These are phyloP conservation scores for Fragum whitleyi DNA, from an alignment of 2,888 invertebrate genomes.

Conservation along the genomic window DNA sequence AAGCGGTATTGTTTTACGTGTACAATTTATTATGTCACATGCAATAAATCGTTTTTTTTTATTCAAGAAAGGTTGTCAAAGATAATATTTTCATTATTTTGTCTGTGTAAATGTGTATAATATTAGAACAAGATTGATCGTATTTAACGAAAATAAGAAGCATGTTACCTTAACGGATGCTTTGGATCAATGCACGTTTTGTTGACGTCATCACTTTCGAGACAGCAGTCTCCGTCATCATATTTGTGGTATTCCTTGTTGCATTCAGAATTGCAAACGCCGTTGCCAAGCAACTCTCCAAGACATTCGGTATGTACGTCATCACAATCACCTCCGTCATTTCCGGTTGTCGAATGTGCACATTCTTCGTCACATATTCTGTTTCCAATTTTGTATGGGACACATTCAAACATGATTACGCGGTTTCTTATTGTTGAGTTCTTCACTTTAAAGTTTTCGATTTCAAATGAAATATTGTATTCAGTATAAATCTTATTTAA, in stretches of 20 bases:
- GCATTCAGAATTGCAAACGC: constrained; percentile 79
- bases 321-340: constrained; percentile 84
- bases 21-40: no score
- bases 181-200: constrained; percentile 78
- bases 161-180: constrained; percentile 74
- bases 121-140: no score
- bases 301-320: constrained; percentile 67
- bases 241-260: constrained; percentile 77
- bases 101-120: no score
- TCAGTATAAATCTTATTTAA: constrained; percentile 76
- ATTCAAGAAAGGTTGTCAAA: no score
- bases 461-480: constrained; percentile 79
- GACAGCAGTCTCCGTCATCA: constrained; percentile 83
- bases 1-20: no score
- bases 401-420: constrained; percentile 78
- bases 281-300: constrained; percentile 71
- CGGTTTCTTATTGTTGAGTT: constrained; percentile 73
- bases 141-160: no score
- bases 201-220: constrained; percentile 58
- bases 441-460: constrained; percentile 61
- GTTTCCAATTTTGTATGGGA: constrained; percentile 78
- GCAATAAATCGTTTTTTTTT: no score
- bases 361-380: constrained; percentile 79
- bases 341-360: constrained; percentile 76
- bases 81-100: no score